Evolutionary conservation across 1,140 invertebrate genomes (phyloP), one percentile per base, ranked within the genome.

Genomic region (Drosophila aff.): DNA sequence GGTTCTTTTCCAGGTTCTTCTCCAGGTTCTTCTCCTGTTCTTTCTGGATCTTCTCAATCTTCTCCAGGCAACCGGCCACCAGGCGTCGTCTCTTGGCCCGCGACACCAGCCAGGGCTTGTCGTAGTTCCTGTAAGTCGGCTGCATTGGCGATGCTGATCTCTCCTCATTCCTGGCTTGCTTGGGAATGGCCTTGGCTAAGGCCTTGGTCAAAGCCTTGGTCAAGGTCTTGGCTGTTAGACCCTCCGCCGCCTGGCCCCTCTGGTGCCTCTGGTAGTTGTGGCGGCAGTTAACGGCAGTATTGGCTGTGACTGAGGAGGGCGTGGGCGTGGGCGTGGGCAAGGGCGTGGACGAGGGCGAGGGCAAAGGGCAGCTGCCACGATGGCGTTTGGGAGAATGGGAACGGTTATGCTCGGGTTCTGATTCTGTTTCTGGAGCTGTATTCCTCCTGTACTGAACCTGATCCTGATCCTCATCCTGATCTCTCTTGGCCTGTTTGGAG

Each of bases 41-140:
- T 10, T 46, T 11, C 11, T 47, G 44, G 1, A 23, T 21, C 44
- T 44, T 44, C 18, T 44, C 43, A 5, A 2, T 13, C 5, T 21
- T 6, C 7, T 49, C 23, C 23, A 28, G 47, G 7, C 1, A 21
- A 15, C 23, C 58, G 1, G n/a, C 61, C 1, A 9, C 61, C n/a
- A 55, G 16, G 7, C 61, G 36, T 21, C 41, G 11, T 10, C 4
- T 4, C 33, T 73, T 44, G 53, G 0, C 0, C 3, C 41, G 21
- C 0, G 40, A 11, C 23, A 74, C 46, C 36, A 53, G 43, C 74
- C 74, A 76, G 13, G 74, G 74, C 23, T 66, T 74, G 8, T 65
- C 61, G 21, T 76, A 76, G 36, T 15, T 53, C 10, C 74, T 43
- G 5, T 16, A 57, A 0, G 21, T 9, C 8, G 33, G 4, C 13